Conservation (phyloP, 1,140 invertebrate species). For the Trichoplusia ni region DNA sequence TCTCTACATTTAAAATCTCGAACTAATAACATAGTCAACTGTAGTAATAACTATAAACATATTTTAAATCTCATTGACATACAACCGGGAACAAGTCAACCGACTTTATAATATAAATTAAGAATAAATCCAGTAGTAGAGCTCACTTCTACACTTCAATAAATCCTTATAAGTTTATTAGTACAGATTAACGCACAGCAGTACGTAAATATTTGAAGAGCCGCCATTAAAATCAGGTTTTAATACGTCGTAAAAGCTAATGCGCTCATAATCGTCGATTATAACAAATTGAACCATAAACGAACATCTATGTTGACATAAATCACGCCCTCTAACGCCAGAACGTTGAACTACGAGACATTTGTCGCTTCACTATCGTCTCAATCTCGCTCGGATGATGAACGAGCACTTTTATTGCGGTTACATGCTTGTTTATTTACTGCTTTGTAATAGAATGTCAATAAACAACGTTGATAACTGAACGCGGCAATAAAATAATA, state of each 20-base stretch:
- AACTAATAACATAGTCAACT: conserved; percentile 9
- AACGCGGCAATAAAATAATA: conserved; percentile 52
- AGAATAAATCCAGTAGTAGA: conserved; percentile 20
- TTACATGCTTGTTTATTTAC: conserved; percentile 58
- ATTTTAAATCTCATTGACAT: conserved; percentile 20
- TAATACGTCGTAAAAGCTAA: conserved; percentile 58
- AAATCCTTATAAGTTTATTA: conserved; percentile 43
- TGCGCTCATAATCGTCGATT: conserved; percentile 55
- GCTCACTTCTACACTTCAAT: conserved; percentile 13
- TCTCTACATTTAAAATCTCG: not conserved
- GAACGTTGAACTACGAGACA: conserved; percentile 51
- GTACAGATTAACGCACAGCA: conserved; percentile 39
- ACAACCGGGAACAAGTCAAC: not conserved
- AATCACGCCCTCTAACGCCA: conserved; percentile 65
- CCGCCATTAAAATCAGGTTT: conserved; percentile 56
- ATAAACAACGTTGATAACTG: conserved; percentile 57
- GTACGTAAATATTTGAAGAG: conserved; percentile 55
- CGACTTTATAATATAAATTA: conserved; percentile 8
- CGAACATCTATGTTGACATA: conserved; percentile 55
- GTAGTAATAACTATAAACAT: conserved; percentile 15
- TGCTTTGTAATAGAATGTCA: conserved; percentile 63
- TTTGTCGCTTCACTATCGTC: conserved; percentile 59
- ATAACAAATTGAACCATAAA: conserved; percentile 54
- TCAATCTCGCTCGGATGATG: conserved; percentile 61
- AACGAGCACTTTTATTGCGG: conserved; percentile 64